Evolutionary conservation across 2,797 vertebrate genomes (phyloP).

Genomic region (Pampus argenteus): DNA sequence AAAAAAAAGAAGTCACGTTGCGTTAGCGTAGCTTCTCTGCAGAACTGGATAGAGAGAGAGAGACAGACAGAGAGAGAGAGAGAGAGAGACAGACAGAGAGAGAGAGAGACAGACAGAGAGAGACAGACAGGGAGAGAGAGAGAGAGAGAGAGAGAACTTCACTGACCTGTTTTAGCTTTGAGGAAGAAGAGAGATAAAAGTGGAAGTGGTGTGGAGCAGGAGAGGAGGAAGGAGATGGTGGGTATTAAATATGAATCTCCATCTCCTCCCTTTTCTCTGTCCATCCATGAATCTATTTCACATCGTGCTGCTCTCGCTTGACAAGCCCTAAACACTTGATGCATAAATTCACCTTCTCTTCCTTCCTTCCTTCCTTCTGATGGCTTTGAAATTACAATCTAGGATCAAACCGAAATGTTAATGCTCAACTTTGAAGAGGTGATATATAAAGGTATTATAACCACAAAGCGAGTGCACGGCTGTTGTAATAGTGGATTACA

Average conservation of each 20-base stretch:
- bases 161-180: constrained; percentile 35
- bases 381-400: constrained; percentile 22
- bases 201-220: constrained; percentile 18
- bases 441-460: background rate
- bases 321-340: constrained; percentile 56
- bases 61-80: constrained; percentile 24
- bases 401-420: background rate
- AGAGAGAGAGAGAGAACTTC: constrained; percentile 29
- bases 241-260: constrained; percentile 49
- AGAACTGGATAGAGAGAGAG: constrained; percentile 22
- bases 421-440: background rate
- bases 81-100: too few species aligned
- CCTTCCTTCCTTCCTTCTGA: too few species aligned
- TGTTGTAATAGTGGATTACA: background rate
- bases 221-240: constrained; percentile 27
- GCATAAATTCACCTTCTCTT: constrained; percentile 47
- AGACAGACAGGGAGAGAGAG: constrained; percentile 21
- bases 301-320: constrained; percentile 42
- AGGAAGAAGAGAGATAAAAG: constrained; percentile 37
- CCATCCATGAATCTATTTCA: constrained; percentile 51
- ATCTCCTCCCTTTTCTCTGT: constrained; percentile 6
- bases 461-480: background rate
- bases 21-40: constrained; percentile 9
- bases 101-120: constrained; percentile 11
- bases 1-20: too few species aligned